Percentiles rank a stretch among this genome's conserved stretches.
Evolutionary conservation across 2,113 vertebrate genomes (phyloP).

Genomic region (Tenrec ecaudatus): DNA sequence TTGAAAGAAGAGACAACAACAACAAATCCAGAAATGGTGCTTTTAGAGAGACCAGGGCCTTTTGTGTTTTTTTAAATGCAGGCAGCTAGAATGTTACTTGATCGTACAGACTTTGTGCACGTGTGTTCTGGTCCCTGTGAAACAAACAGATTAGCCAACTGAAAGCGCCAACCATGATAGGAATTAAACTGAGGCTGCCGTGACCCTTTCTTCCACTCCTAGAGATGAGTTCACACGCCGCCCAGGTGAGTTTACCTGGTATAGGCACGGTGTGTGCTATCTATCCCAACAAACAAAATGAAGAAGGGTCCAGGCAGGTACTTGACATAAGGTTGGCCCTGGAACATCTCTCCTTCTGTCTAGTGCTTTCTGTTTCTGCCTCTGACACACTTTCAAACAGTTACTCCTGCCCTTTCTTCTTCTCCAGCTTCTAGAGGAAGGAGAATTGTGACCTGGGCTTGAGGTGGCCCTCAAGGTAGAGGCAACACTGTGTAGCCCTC

Average conservation of each 20-base stretch:
- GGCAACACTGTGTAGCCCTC: neutral
- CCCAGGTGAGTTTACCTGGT: fast-evolving
- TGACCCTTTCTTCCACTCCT: fast-evolving
- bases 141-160: neutral
- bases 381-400: fast-evolving
- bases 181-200: fast-evolving
- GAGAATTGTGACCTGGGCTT: neutral
- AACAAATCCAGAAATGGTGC: neutral
- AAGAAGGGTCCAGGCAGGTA: neutral
- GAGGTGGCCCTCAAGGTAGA: neutral
- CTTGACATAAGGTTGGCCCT: neutral
- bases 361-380: neutral
- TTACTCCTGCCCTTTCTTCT: neutral
- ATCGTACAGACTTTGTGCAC: neutral
- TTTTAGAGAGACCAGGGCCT: neutral
- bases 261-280: fast-evolving
- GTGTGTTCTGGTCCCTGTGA: neutral
- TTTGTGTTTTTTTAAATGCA: neutral
- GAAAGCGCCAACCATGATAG: fast-evolving
- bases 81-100: neutral
- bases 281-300: neutral
- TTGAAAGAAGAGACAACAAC: neutral
- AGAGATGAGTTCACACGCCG: too few species aligned
- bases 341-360: neutral
- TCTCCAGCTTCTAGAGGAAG: neutral